Base-by-base conservation (phyloP, 2,797 vertebrate species). In the Acipenser ruthenus region DNA sequence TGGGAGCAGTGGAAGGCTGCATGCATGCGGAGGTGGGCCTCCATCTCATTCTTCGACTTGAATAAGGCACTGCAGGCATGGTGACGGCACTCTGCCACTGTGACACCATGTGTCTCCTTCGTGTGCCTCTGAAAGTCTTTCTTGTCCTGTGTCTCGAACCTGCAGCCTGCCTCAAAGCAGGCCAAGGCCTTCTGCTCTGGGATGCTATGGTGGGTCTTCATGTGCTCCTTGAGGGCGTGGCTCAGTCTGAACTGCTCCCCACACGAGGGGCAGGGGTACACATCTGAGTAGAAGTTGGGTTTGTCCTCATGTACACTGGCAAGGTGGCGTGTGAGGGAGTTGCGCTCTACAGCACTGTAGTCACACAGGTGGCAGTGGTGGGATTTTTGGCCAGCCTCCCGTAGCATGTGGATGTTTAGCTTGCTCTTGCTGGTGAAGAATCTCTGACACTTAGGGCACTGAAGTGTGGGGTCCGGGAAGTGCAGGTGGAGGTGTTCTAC, bases 371-470 rank as follows among this genome's bases (percentile, higher is more conserved):
- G 92, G 78, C 96, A 99, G 53, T 0, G 87, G 72, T 99, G 95
- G 8, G 84, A 60, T 77, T 97, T 98, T 69, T 95, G 81, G 0
- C 96, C 96, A 0, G 86, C 87, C 77, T 99, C 96, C 1, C 96
- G 87, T 68, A 97, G 88, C 75, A 92, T 81, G 65, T 99, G 97
- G 37, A 95, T 82, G 64, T 93, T 94, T 47, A 99, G 86, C 75
- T 99, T 99, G 86, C 95, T 99, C 72, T 93, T 94, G 78, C 96
- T 99, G 80, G 95, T 97, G 80, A 98, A 99, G 86, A 88, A 90
- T 62, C 90, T 94, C 75, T 89, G 82, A 80, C 97, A 99, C 80
- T 90, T 93, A 71, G 93, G 90, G 76, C 96, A 99, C 83, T 98
- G 95, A 65, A 99, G 91, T 67, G 83, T 87, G 15, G 95, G 94